A percentile compares a stretch with the other conserved stretches of the same genome.
These are phyloP conservation scores for Alcis repandata DNA, from an alignment of 2,888 invertebrate genomes.

Conservation along the genomic window DNA sequence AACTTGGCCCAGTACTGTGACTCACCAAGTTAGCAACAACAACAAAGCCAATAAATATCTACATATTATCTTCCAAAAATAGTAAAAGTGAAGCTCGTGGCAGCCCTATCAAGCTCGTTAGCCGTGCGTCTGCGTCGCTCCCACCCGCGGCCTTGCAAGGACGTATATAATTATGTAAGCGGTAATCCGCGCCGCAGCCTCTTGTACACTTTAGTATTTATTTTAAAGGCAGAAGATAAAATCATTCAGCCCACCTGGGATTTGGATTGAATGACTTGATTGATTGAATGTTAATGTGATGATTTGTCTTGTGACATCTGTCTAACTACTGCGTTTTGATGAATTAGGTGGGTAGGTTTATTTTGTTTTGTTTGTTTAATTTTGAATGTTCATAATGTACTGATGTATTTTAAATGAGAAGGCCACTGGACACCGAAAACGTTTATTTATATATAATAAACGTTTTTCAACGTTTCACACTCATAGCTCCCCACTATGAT, in stretches of 20 bases:
- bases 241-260: conserved; percentile 30
- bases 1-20: too few species aligned
- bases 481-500: too few species aligned
- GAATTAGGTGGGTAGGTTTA: not conserved
- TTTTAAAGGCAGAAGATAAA: conserved; percentile 26
- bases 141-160: conserved; percentile 49
- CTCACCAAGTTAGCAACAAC: too few species aligned
- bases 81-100: conserved; percentile 17
- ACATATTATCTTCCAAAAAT: conserved; percentile 29
- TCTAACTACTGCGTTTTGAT: not conserved
- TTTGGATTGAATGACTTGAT: conserved; percentile 22
- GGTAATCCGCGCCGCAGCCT: conserved; percentile 36
- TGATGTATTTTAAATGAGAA: too few species aligned
- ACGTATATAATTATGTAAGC: conserved; percentile 43
- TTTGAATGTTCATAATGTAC: too few species aligned
- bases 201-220: conserved; percentile 24
- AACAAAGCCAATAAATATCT: too few species aligned
- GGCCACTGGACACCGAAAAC: too few species aligned
- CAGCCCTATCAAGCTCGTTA: conserved; percentile 41
- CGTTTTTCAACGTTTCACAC: too few species aligned
- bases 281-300: conserved; percentile 20
- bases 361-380: too few species aligned
- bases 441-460: too few species aligned
- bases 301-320: not conserved
- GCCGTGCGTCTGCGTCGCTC: conserved; percentile 39